Evolutionary conservation across 2,797 vertebrate genomes (phyloP).

Genomic region (Ctenosaura bakeri): DNA sequence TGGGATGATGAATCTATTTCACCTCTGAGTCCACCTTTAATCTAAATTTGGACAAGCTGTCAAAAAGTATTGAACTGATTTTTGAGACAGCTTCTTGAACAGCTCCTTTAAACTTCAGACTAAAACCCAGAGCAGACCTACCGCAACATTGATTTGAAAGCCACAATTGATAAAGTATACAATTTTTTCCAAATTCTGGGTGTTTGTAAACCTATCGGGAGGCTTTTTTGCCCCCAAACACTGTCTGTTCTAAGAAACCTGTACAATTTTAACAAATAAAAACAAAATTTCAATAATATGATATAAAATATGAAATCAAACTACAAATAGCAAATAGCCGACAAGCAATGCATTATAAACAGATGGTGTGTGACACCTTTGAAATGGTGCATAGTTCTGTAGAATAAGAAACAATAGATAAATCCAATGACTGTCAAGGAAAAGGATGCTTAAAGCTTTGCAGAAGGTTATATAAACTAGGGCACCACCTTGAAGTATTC

Average conservation of each 20-base stretch:
- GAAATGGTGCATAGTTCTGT: neutral
- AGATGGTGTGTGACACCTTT: neutral
- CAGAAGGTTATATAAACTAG: neutral
- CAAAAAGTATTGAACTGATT: no score
- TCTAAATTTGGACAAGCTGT: no score
- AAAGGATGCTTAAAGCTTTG: neutral
- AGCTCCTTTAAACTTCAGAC: no score
- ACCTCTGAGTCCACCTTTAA: no score
- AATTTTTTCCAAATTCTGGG: neutral
- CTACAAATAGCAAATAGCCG: neutral
- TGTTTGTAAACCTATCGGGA: neutral
- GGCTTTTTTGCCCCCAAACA: neutral
- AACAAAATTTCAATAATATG: neutral
- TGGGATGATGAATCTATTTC: no score
- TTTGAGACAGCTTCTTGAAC: no score
- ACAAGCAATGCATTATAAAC: neutral
- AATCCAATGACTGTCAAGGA: neutral
- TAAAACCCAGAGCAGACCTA: no score
- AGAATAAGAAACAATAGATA: neutral
- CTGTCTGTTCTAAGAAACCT: neutral
- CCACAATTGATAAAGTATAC: no score
- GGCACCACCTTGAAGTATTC: neutral
- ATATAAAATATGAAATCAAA: neutral
- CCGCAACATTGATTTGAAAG: no score
- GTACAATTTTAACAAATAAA: neutral